phyloP scores from a whole-genome alignment of 2,797 vertebrate species.

The Antennarius maculatus region DNA sequence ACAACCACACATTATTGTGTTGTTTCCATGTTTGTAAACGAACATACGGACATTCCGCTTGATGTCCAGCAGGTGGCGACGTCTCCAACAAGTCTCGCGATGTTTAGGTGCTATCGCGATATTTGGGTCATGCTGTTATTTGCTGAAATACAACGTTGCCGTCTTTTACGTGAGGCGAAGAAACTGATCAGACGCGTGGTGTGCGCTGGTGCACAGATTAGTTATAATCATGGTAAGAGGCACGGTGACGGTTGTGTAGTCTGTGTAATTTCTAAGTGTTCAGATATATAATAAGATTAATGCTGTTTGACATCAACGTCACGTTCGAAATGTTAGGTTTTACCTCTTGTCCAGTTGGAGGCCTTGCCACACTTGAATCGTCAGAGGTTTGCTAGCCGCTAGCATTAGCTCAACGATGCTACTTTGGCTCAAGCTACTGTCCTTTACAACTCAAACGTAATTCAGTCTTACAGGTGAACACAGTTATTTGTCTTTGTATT shows the following conservation, averaged over 20 bases:
- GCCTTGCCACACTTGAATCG: slow-evolving; percentile 32
- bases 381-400: slow-evolving; percentile 27
- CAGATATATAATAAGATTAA: accelerated
- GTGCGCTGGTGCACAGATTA: slow-evolving; percentile 41
- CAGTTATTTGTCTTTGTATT: accelerated
- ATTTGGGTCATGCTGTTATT: neutral
- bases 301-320: accelerated
- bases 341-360: neutral
- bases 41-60: neutral
- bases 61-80: slow-evolving; percentile 2
- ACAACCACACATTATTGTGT: too few relatives aligned
- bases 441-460: too few relatives aligned
- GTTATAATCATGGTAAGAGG: slow-evolving; percentile 63
- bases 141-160: accelerated
- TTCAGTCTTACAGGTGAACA: accelerated
- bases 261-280: accelerated
- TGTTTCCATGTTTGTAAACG: too few relatives aligned
- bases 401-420: slow-evolving; percentile 4
- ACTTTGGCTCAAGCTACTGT: accelerated
- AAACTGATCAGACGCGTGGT: neutral
- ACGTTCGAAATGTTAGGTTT: neutral
- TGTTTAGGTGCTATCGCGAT: slow-evolving; percentile 10
- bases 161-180: slow-evolving; percentile 33
- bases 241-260: accelerated
- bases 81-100: slow-evolving; percentile 25